Evolutionary conservation across 2,888 invertebrate species (phyloP), one percentile per base, ranked within the genome.

Genomic region (Standfussiana lucernea): DNA sequence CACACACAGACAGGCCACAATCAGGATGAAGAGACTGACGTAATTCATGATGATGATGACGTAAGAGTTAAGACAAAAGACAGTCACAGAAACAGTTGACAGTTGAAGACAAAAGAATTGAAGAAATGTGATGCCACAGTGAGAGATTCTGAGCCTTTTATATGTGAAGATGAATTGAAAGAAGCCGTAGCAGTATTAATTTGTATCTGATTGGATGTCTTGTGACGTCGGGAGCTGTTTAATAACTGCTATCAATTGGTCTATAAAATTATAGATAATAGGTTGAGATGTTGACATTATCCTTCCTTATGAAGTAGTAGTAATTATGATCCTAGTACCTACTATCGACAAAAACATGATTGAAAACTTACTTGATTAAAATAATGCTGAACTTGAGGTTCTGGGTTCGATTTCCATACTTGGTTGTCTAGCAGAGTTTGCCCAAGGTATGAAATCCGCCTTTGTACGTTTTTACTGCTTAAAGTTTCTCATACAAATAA

Each of bases 1-100:
- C 42, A 94, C 69, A 77, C 92, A 92, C 50, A 94, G 67, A 85
- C 93, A 95, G 13, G 93, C 94, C 59, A 94, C 82, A 69, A 96
- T 64, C 45, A 95, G 82, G 32, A 94, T 75, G 28, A 93, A 83
- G 42, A 93, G 79, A 68, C 91, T 79, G 45, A 90, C 64, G 82
- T 93, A 94, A 81, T 92, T 89, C 95, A 95, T 95, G 70, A 88
- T 93, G 77, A 67, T 28, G 66, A 24, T 24, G 50, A 69, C 4
- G 35, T 59, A 24, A 24, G 6, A 32, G 18, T 15, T 32, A n/a
- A 15, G 64, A 40, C 40, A 40, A 37, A 61, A 64, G n/a, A 64
- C 1, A 40, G 15, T 64, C 40, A 40, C 62, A 40, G 37, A 40
- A 15, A 37, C 61, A 35, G 61, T 5, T 61, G 61, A 40, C 62